These are phyloP conservation scores for Zeuzera pyrina DNA, from an alignment of 2,888 invertebrate genomes.

Conservation along the genomic window DNA sequence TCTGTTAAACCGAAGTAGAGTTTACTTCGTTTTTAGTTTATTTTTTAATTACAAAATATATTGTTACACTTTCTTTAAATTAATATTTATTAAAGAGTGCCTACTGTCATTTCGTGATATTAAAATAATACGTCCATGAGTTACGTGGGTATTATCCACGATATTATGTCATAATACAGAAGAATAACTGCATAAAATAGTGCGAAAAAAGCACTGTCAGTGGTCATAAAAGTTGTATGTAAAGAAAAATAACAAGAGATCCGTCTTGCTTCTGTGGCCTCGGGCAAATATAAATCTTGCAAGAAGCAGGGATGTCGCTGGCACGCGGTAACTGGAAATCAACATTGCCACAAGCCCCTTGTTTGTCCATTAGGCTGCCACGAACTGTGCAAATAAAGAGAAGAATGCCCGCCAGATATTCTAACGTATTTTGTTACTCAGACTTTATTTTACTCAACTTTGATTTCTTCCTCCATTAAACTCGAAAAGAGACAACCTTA, in stretches of 20 bases:
- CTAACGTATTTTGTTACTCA: constrained; percentile 12
- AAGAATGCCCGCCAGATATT: constrained; percentile 22
- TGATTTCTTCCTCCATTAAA: too few relatives aligned
- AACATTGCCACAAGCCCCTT: constrained; percentile 56
- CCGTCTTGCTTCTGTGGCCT: constrained; percentile 16
- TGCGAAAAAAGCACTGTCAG: constrained; percentile 7
- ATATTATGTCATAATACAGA: not conserved
- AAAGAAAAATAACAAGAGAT: constrained; percentile 24
- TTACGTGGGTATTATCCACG: too few relatives aligned
- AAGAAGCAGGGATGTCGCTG: constrained; percentile 47
- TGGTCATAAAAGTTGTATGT: constrained; percentile 14
- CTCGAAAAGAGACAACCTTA: too few relatives aligned
- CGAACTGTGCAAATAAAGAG: constrained; percentile 52
- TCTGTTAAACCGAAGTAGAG: too few relatives aligned
- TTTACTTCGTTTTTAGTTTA: too few relatives aligned
- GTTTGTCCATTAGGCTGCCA: constrained; percentile 68
- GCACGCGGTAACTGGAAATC: constrained; percentile 61
- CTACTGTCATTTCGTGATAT: too few relatives aligned
- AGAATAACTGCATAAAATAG: constrained; percentile 1
- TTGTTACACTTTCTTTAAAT: too few relatives aligned
- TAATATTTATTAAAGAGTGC: too few relatives aligned
- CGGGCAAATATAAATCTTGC: constrained; percentile 52
- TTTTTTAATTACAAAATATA: too few relatives aligned
- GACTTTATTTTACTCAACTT: constrained; percentile 30
- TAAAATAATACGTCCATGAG: too few relatives aligned